Conservation (phyloP, 2,797 vertebrate species). For the Urocyon cinereoargenteus region DNA sequence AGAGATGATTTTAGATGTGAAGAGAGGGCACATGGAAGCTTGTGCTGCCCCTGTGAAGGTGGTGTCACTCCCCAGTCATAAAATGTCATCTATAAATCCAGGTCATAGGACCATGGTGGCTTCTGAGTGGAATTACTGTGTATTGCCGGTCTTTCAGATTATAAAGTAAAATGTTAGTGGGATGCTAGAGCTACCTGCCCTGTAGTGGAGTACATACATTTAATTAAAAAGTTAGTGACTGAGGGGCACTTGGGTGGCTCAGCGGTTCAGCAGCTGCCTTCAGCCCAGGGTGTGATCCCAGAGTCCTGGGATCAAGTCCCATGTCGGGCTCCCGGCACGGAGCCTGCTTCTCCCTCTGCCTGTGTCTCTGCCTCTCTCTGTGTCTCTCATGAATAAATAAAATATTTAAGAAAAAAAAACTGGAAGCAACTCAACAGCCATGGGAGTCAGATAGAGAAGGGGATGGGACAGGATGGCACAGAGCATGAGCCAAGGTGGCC, state of each 20-base stretch:
- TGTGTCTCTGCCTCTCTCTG: no score
- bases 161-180: not conserved
- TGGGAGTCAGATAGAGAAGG: not conserved
- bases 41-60: not conserved
- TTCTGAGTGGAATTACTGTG: not conserved
- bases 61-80: not conserved
- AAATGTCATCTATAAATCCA: not conserved
- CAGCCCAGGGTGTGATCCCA: no score
- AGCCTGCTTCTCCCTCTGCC: no score
- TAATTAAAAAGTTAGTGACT: not conserved
- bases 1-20: not conserved
- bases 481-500: rapidly evolving
- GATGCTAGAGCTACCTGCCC: not conserved
- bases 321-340: no score
- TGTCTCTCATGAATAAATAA: no score
- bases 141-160: not conserved
- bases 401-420: not conserved
- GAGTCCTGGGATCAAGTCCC: no score
- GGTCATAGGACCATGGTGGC: not conserved
- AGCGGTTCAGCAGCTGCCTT: no score
- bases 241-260: not conserved
- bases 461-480: not conserved
- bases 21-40: not conserved
- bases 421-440: not conserved
- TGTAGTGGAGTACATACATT: not conserved